These are phyloP conservation scores for Dinothrombium tinctorium DNA, from an alignment of 1,140 invertebrate species.

Conservation along the genomic window DNA sequence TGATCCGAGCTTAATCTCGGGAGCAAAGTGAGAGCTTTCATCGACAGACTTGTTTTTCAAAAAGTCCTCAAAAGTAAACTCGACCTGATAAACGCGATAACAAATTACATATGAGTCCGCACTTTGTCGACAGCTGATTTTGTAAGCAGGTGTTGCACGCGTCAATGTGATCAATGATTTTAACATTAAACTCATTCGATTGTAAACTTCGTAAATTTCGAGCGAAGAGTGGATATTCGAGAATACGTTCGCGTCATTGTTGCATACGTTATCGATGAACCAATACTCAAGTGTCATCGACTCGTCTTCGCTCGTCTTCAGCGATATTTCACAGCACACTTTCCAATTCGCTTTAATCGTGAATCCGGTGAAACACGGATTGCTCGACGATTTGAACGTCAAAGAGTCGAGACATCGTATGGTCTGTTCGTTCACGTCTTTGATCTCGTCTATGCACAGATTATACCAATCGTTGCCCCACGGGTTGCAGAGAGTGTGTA, in stretches of 20 bases:
- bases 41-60: background rate
- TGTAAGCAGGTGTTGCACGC: conserved; percentile 69
- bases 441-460: conserved; percentile 9
- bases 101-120: conserved; percentile 66
- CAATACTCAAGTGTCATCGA: conserved; percentile 72
- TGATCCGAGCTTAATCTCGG: conserved; percentile 6
- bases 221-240: background rate
- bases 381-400: background rate
- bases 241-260: background rate
- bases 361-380: background rate
- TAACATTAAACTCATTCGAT: conserved; percentile 62
- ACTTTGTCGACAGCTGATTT: conserved; percentile 49
- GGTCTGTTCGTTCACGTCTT: conserved; percentile 6
- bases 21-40: background rate
- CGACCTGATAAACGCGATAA: conserved; percentile 46
- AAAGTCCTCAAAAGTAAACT: background rate
- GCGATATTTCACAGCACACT: conserved; percentile 65
- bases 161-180: conserved; percentile 70
- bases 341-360: conserved; percentile 9
- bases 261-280: conserved; percentile 32
- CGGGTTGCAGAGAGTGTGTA: conserved; percentile 6
- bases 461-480: conserved; percentile 12
- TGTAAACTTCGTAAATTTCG: conserved; percentile 45
- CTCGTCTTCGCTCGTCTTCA: conserved; percentile 68
- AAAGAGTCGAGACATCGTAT: conserved; percentile 7